A percentile compares a stretch with the other conserved stretches of the same genome.
Evolutionary conservation across 2,888 invertebrate genomes (phyloP).

Genomic region (Megalurothrips usitatus): DNA sequence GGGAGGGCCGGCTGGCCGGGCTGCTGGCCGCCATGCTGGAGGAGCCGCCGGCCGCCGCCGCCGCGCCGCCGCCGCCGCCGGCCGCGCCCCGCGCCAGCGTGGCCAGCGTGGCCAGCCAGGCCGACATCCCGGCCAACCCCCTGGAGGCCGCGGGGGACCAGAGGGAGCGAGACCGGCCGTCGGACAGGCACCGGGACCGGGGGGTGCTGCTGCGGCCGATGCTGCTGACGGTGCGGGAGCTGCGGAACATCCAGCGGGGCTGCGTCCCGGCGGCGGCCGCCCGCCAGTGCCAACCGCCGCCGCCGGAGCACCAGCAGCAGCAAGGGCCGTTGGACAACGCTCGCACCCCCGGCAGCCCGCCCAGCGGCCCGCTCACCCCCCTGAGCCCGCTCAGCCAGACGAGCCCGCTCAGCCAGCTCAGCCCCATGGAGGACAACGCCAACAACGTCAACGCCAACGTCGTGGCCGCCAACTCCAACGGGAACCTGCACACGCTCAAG

Average conservation of each 20-base stretch:
- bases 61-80: neutral
- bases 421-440: neutral
- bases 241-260: neutral
- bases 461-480: slow-evolving; percentile 6
- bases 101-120: slow-evolving; percentile 13
- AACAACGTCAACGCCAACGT: neutral
- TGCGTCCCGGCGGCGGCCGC: neutral
- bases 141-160: neutral
- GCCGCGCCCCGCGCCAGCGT: neutral
- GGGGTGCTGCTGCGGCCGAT: neutral
- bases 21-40: slow-evolving; percentile 79
- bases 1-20: slow-evolving; percentile 68
- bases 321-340: neutral
- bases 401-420: neutral
- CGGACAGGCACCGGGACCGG: neutral
- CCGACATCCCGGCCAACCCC: neutral
- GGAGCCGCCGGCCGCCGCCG: slow-evolving; percentile 42
- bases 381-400: slow-evolving; percentile 8
- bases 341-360: neutral
- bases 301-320: neutral
- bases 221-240: slow-evolving; percentile 10
- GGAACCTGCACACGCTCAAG: neutral
- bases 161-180: neutral
- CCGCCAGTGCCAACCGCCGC: neutral
- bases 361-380: neutral